phyloP scores from a whole-genome alignment of 1,140 invertebrate genomes.

The Babylonia areolata region DNA sequence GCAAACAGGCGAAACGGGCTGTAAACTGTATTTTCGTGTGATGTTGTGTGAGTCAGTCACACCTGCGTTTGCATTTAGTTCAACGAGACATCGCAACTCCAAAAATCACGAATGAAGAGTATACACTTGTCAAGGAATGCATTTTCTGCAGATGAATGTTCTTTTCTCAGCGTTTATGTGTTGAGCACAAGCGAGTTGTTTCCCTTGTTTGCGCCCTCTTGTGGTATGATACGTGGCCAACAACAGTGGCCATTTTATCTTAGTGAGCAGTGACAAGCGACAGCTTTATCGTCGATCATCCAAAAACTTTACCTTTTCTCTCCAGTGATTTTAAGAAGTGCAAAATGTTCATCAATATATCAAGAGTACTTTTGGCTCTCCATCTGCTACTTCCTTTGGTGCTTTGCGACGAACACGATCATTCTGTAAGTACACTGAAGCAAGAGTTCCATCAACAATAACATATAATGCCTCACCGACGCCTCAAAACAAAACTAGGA shows the following conservation, averaged over 20 bases:
- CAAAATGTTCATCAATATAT: constrained; percentile 55
- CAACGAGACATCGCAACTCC: no score
- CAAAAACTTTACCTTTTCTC: constrained; percentile 17
- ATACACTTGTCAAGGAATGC: no score
- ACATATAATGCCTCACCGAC: no score
- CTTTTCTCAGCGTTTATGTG: no score
- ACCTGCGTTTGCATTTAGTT: no score
- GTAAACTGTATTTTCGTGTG: no score
- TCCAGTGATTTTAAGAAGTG: not conserved
- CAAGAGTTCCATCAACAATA: not conserved
- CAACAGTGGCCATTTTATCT: constrained; percentile 57
- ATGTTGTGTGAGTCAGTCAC: no score
- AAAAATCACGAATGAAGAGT: no score
- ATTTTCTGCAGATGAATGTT: no score
- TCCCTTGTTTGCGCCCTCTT: constrained; percentile 46
- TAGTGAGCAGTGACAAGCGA: not conserved
- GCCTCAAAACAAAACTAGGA: no score
- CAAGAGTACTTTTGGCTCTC: constrained; percentile 41
- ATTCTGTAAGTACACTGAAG: constrained; percentile 60
- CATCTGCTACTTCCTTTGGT: constrained; percentile 43
- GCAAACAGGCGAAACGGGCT: no score
- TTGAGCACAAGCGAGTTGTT: not conserved
- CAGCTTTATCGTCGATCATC: constrained; percentile 42
- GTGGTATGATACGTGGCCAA: constrained; percentile 64
- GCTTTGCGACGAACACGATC: constrained; percentile 66